Evolutionary conservation across 1,140 invertebrate species (phyloP), one percentile per base, ranked within the genome.

Genomic region (Panagrolaimus sp.): DNA sequence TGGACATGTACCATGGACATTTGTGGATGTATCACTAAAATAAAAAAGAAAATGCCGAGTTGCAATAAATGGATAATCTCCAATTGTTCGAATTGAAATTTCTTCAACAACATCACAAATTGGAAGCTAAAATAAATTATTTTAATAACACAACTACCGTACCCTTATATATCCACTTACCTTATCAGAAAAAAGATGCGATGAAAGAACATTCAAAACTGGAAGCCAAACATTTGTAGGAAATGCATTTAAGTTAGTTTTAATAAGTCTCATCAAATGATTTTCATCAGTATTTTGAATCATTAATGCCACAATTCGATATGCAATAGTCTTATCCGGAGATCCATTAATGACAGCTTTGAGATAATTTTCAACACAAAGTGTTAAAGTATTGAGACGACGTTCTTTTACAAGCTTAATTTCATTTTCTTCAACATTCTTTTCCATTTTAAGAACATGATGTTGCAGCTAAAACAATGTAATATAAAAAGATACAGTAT

Each of bases 221-320:
- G 51, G 51, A 8, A 57, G 51, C 51, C 51, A 57, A 20, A 57
- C 11, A 13, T 25, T 25, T 5, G 5, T 23, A 1, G 51, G n/a
- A 16, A 13, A 25, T n/a, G 1, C 20, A 1, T 57, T 27, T 14
- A 57, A 5, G 2, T 57, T 57, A 11, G 1, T 20, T 27, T 57
- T 11, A 57, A 57, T 23, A 0, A 9, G 1, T 9, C 27, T 20
- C 67, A 69, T 69, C 1, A 69, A 27, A 4, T 69, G 20, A 13
- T 23, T 45, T 25, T 53, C 43, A 9, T 66, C 67, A 25, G 46
- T 43, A 53, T 69, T 69, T 38, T 65, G 23, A 14, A 69, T 66
- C 9, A 69, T 67, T n/a, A 69, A 27, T 1, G 67, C 63, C 0
- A 51, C 67, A 9, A 69, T 13, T 7, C 47, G 63, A 14, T 25